These are phyloP conservation scores for Gymnarchus niloticus DNA, from an alignment of 2,113 vertebrate genomes.

Conservation along the genomic window DNA sequence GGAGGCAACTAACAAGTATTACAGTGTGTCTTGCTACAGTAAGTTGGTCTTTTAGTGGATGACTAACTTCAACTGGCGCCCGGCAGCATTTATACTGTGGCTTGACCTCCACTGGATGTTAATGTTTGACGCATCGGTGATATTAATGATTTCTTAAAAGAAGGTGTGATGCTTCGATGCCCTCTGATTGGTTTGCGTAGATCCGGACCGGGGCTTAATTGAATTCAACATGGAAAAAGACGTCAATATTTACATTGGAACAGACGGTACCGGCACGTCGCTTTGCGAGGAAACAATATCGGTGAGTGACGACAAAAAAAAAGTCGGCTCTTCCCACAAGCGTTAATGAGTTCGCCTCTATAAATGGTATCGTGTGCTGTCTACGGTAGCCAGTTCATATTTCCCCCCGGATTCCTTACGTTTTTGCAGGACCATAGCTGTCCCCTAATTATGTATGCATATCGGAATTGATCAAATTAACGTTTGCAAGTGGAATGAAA, in stretches of 20 bases:
- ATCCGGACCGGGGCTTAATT: conserved; percentile 54
- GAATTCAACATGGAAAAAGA: conserved; percentile 54
- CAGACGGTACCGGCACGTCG: conserved; percentile 44
- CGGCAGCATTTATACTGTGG: conserved; percentile 66
- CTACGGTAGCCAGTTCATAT: background rate
- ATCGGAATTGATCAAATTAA: background rate
- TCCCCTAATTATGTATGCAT: background rate
- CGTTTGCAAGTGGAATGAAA: background rate
- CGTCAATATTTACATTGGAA: conserved; percentile 64
- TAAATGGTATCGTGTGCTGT: background rate
- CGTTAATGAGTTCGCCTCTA: conserved; percentile 11
- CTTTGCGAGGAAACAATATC: conserved; percentile 25
- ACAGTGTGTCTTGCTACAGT: conserved; percentile 29
- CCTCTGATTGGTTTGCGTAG: conserved; percentile 57
- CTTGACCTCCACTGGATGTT: conserved; percentile 40
- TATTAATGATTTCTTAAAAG: conserved; percentile 72
- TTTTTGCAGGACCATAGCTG: background rate
- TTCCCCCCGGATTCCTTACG: background rate
- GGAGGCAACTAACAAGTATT: conserved; percentile 34
- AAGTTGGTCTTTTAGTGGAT: conserved; percentile 51
- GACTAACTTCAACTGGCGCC: conserved; percentile 54
- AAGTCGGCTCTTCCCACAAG: background rate
- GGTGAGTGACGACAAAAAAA: conserved; percentile 52
- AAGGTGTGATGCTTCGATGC: conserved; percentile 62
- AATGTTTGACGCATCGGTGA: conserved; percentile 68